These are phyloP conservation scores for Bombylius discolor DNA, from an alignment of 2,888 invertebrate genomes.

Conservation along the genomic window DNA sequence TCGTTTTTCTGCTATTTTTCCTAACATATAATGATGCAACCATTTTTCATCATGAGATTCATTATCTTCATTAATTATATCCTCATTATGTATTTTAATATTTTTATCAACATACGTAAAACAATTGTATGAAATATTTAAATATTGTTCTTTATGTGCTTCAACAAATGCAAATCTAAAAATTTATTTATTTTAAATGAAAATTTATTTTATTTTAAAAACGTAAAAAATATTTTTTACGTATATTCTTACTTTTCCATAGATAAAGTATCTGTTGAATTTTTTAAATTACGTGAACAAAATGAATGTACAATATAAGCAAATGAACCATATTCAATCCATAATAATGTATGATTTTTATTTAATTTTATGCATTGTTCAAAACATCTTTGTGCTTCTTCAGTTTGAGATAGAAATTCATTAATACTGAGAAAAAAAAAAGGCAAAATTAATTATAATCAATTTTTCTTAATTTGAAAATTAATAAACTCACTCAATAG, in stretches of 20 bases:
- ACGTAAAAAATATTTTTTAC: neutral
- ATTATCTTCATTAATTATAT: conserved; percentile 15
- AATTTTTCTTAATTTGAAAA: neutral
- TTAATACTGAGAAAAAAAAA: conserved; percentile 33
- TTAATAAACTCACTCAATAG: conserved; percentile 37
- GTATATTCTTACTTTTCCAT: conserved; percentile 44
- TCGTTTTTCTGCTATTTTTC: conserved; percentile 83
- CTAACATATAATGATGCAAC: conserved; percentile 91
- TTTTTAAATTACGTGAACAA: conserved; percentile 73
- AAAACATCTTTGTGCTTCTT: conserved; percentile 67
- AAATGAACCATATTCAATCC: conserved; percentile 86
- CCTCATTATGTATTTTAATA: conserved; percentile 35
- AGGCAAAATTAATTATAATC: neutral
- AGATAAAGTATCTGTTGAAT: conserved; percentile 60
- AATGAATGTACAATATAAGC: conserved; percentile 83
- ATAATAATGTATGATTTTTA: conserved; percentile 58
- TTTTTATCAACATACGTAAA: conserved; percentile 57
- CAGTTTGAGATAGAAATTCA: conserved; percentile 55
- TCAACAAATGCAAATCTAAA: conserved; percentile 54
- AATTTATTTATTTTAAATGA: conserved; percentile 28
- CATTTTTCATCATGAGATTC: conserved; percentile 71
- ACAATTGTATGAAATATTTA: conserved; percentile 64
- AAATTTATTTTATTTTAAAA: conserved; percentile 30
- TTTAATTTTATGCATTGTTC: conserved; percentile 64
- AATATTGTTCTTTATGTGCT: conserved; percentile 63